Base-by-base conservation (phyloP, 1,140 invertebrate genomes). In the Pachypeltis micranthus region DNA sequence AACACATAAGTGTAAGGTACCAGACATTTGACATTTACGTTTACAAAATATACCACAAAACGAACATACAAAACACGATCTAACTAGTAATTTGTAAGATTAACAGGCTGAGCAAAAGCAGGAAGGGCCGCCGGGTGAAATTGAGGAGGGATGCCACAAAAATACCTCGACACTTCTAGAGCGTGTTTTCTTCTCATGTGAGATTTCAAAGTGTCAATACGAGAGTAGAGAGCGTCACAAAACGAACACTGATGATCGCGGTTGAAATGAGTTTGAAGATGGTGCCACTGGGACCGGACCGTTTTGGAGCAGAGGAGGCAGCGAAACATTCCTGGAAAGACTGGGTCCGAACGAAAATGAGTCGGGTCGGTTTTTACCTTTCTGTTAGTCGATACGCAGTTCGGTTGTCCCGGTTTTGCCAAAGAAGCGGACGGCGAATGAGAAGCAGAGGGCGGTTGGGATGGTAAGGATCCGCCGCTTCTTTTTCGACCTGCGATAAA, bases 261-360 rank as follows among this genome's bases (percentile, higher is more conserved):
- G 57, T 84, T 81, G 44, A 84, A 87, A 74, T 90, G 88, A 66
- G 85, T 87, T 75, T 90, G 87, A 76, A 83, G 87, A 76, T 91
- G 88, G 75, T 91, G 88, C 87, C 88, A 90, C 70, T 87, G 78
- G 75, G 90, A 90, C 71, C 87, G 86, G 62, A 90, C 88, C 76
- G 88, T 83, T 79, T 91, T 91, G 70, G 84, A 83, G 76, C 88
- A 91, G 21, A 83, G 81, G 67, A 85, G 84, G 76, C 88, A 91
- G 4, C 66, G 47, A 66, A 64, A 68, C 64, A 69, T 64, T 28
- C 65, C 66, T 1, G 68, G 65, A 7, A 29, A 47, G 27, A 24
- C 27, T 23, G 68, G 66, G 62, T 70, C 67, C n/a, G 63, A 26
- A 28, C 64, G 58, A 63, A 71, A 51, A 10, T 16, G 47, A 21